phyloP scores from a whole-genome alignment of 2,113 vertebrate species.

The Ceyx margarethae region DNA sequence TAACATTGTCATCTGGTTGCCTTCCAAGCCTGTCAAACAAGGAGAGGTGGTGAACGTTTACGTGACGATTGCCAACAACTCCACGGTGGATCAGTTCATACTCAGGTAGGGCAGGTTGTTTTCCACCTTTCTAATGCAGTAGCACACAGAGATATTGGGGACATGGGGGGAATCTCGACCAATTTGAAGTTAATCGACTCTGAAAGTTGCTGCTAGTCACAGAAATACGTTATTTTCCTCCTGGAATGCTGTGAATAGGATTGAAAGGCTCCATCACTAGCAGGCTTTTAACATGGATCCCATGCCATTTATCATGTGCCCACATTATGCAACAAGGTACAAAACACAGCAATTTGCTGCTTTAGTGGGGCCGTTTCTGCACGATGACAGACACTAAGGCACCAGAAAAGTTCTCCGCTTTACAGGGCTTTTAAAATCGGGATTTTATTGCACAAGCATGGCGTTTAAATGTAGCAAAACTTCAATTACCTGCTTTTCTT shows the following conservation, averaged over 20 bases:
- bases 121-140: background rate
- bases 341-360: background rate
- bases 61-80: slow-evolving; percentile 80
- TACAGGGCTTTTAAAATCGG: background rate
- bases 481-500: slow-evolving; percentile 30
- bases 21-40: slow-evolving; percentile 83
- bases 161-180: accelerated
- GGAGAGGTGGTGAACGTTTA: slow-evolving; percentile 86
- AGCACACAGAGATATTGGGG: background rate
- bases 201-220: background rate
- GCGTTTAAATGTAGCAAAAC: slow-evolving; percentile 1
- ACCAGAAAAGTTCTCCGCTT: background rate
- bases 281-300: background rate
- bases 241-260: background rate
- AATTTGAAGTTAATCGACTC: accelerated
- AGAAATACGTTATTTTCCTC: background rate
- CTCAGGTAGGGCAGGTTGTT: slow-evolving; percentile 79
- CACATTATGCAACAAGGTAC: background rate
- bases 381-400: background rate
- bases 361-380: background rate
- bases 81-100: slow-evolving; percentile 88
- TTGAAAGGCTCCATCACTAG: background rate
- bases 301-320: background rate
- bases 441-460: background rate
- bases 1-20: slow-evolving; percentile 85